phyloP scores from a whole-genome alignment of 2,113 vertebrate species.

The Urocolius indicus region DNA sequence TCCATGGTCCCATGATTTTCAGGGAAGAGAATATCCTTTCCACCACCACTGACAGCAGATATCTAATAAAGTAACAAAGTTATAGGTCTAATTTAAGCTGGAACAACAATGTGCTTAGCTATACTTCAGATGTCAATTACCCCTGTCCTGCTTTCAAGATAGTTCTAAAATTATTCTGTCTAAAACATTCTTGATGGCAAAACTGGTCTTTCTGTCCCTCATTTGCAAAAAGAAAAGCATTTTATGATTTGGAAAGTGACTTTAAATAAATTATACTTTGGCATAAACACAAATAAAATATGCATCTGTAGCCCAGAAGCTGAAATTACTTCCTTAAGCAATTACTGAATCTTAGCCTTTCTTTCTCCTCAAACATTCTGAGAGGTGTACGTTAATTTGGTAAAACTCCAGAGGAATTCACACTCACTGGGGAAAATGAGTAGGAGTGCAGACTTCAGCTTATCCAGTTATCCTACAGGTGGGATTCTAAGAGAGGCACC shows the following conservation, averaged over 20 bases:
- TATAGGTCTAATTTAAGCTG: neutral
- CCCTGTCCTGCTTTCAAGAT: neutral
- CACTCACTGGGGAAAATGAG: neutral
- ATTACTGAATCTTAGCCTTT: neutral
- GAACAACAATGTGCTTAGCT: neutral
- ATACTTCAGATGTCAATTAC: neutral
- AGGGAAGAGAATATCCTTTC: neutral
- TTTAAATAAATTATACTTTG: neutral
- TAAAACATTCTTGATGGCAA: neutral
- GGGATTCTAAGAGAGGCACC: neutral
- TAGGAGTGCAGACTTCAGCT: neutral
- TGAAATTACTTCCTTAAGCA: neutral
- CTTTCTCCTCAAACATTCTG: neutral
- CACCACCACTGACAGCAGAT: neutral
- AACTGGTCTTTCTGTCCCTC: neutral
- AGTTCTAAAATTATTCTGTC: neutral
- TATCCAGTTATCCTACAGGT: neutral
- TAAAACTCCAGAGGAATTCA: neutral
- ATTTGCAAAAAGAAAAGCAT: neutral
- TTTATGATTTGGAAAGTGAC: neutral
- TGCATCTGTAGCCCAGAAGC: neutral
- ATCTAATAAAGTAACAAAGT: neutral
- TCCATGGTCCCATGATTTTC: neutral
- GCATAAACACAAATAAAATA: neutral
- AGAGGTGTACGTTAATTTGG: neutral